Evolutionary conservation across 2,888 invertebrate species (phyloP).

Genomic region (Ecliptopera silaceata): DNA sequence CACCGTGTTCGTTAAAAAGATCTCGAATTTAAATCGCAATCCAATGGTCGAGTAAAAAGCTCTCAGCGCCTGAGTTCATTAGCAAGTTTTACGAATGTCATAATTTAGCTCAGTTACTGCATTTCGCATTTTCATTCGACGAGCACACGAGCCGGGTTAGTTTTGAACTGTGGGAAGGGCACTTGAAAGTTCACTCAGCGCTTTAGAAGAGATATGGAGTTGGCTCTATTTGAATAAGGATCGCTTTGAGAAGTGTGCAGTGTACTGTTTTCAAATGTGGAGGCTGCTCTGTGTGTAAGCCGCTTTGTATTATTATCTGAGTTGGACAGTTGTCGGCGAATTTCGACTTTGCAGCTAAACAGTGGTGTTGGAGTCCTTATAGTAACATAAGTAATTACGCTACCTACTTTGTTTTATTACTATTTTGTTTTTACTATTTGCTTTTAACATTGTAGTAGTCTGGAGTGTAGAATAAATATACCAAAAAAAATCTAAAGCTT

Average conservation of each 20-base stretch:
- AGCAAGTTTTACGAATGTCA: slow-evolving; percentile 21
- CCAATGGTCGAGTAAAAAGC: slow-evolving; percentile 4
- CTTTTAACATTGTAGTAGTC: too few species aligned
- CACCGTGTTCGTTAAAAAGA: slow-evolving; percentile 9
- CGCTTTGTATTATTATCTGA: slow-evolving; percentile 13
- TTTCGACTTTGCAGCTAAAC: slow-evolving; percentile 6
- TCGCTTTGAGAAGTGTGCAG: slow-evolving; percentile 31
- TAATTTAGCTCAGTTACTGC: slow-evolving; percentile 21
- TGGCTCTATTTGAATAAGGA: slow-evolving; percentile 36
- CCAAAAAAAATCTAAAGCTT: too few species aligned
- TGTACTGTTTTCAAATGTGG: slow-evolving; percentile 14
- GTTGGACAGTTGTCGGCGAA: slow-evolving; percentile 19
- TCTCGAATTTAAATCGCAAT: slow-evolving; percentile 6
- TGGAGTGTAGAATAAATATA: too few species aligned
- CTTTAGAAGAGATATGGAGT: slow-evolving; percentile 32
- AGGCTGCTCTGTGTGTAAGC: slow-evolving; percentile 7
- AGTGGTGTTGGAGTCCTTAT: neutral
- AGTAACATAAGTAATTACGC: neutral
- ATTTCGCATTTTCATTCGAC: slow-evolving; percentile 15
- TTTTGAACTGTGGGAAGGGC: slow-evolving; percentile 22
- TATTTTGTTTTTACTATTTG: too few species aligned
- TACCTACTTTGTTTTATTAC: too few species aligned
- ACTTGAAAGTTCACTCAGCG: slow-evolving; percentile 25
- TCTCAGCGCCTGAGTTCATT: slow-evolving; percentile 13
- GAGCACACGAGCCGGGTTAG: slow-evolving; percentile 19